These are phyloP conservation scores for Ctena decussata DNA, from an alignment of 2,888 invertebrate genomes.

Conservation along the genomic window DNA sequence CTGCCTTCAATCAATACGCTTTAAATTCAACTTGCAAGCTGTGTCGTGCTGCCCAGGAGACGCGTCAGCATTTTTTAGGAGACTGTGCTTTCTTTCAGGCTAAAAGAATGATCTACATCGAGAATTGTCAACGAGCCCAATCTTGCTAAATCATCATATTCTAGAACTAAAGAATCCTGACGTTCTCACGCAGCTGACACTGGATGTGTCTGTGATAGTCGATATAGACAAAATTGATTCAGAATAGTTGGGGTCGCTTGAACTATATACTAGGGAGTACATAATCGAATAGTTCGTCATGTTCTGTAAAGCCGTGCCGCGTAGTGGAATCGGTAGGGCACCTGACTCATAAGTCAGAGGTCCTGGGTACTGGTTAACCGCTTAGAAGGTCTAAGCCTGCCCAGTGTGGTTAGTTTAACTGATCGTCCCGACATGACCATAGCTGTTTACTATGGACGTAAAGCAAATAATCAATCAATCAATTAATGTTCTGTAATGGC, in stretches of 20 bases:
- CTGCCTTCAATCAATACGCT: not conserved
- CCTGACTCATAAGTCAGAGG: too few species aligned
- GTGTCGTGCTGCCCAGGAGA: not conserved
- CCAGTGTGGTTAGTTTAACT: too few species aligned
- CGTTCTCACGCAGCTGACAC: not conserved
- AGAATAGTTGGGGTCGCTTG: not conserved
- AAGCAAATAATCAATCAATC: too few species aligned
- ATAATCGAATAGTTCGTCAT: too few species aligned
- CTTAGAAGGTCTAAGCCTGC: too few species aligned
- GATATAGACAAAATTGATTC: not conserved
- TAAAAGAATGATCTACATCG: not conserved
- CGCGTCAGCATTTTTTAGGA: not conserved
- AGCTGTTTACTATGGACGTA: too few species aligned
- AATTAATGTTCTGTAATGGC: too few species aligned
- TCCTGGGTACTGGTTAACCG: too few species aligned
- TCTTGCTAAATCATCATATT: not conserved
- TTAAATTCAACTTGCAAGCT: constrained; percentile 4
- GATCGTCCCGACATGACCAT: too few species aligned
- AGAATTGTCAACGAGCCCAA: not conserved
- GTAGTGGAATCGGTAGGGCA: too few species aligned
- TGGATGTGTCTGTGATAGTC: not conserved
- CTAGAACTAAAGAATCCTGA: not conserved
- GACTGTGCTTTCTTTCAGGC: not conserved
- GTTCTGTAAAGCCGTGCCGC: too few species aligned
- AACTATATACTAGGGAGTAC: not conserved